Base-by-base conservation (phyloP, 2,888 invertebrate genomes). In the Hydrotaea diabolus region DNA sequence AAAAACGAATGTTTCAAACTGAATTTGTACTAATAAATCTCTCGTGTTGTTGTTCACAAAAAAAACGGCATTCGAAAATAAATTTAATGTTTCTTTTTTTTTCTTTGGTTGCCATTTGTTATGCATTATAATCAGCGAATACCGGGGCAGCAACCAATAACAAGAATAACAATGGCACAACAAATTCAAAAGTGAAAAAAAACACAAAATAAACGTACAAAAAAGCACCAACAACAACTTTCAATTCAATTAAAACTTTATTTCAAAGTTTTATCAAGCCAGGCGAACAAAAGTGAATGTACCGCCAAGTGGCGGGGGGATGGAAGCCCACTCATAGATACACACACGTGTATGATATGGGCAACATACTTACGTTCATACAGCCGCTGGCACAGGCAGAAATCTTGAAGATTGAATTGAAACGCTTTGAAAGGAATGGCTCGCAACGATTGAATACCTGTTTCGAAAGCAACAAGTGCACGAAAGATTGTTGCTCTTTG, bases 191-290 rank as follows among this genome's bases (percentile, higher is more conserved):
- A 26, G 69, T 21, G 2, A 31, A 69, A 31, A 66, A 77, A 74
- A 46, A 19, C 39, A 46, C 4, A 74, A 62, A 80, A 46, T 13
- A 79, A 72, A 75, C 36, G 15, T 13, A 26, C 8, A 62, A 31
- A 7, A 53, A 15, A 9, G n/a, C n/a, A 53, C 17, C 19, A 21
- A 62, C 31, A 62, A 26, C 71, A 79, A 80, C 69, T 83, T 83
- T 59, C 39, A 83, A 83, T 83, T 83, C 83, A 83, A 83, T 83
- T 83, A 83, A 83, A 83, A 83, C 80, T 83, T 57, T 83, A 80
- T 80, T 80, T 77, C 77, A 83, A 83, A 83, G 77, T 80, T 83
- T n/a, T 77, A 77, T 73, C 69, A 80, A 79, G 57, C 26, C 69
- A 62, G 74, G 49, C 64, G 62, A 23, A 80, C 59, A 59, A 83